Base-by-base conservation (phyloP, 2,888 invertebrate species). In the Napeogenes inachia region DNA sequence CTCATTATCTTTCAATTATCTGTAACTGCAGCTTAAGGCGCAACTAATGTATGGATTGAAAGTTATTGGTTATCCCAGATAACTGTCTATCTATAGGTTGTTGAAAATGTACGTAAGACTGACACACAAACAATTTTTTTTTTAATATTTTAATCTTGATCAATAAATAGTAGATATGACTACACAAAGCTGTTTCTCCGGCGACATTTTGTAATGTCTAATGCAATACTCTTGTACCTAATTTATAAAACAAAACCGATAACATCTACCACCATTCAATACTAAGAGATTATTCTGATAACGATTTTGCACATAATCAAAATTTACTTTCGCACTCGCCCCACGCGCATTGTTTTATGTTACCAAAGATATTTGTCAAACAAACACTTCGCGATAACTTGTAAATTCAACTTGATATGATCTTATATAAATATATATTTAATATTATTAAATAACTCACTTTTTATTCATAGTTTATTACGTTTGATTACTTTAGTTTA, bases 321-420 rank as follows among this genome's bases (percentile, higher is more conserved):
- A 79, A 79, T 82, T 81, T 78, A 75, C 82, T 84, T 82, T 84
- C 83, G 71, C 73, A 70, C 58, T 13, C 38, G 45, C 56, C 86
- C 85, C 79, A 86, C 87, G 78, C 76, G 60, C 71, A 61, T 59
- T 61, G 61, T 61, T 57, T 55, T 50, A 56, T 8, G 55, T 53
- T 63, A 60, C 50, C 53, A 32, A 58, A 59, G 59, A 35, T 32
- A 46, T 64, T 59, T 64, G 59, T 64, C 54, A 59, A 61, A 59
- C 56, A 61, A 63, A 63, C 57, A 57, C 57, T 21, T 21, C 58
- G 60, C 57, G 47, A 50, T 55, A 55, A 59, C 57, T 60, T 21
- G 21, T 21, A 21, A 21, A 21, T 21, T 21, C 21, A 21, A 21
- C 21, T 35, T 35, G 35, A 35, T 35, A 35, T 3, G 42, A 42